A percentile compares a stretch with the other conserved stretches of the same genome.
These are phyloP conservation scores for Porites cylindrica DNA, from an alignment of 92 coral and sea anemone species.

Conservation along the genomic window DNA sequence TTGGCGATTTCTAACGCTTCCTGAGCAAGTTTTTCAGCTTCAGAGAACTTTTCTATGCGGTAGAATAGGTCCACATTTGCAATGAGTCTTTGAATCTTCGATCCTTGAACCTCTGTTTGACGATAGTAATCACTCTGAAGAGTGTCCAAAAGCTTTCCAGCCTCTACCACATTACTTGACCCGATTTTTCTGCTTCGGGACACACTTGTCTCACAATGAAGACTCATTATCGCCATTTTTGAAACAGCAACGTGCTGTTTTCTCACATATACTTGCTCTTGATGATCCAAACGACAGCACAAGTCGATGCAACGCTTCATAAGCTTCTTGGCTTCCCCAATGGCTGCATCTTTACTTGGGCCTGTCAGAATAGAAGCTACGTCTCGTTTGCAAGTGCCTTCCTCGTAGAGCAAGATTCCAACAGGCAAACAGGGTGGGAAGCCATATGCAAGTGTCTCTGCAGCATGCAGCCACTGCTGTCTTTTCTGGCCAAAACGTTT, in stretches of 20 bases:
- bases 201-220: neutral
- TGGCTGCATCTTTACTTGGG: neutral
- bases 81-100: constrained; percentile 1
- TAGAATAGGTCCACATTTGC: constrained; percentile 5
- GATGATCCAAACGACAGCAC: neutral
- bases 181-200: neutral
- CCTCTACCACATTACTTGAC: neutral
- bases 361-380: neutral
- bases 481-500: neutral
- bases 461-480: neutral
- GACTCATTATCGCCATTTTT: neutral
- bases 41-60: neutral
- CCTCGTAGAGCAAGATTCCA: constrained; percentile 19
- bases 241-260: neutral
- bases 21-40: constrained; percentile 6
- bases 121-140: neutral
- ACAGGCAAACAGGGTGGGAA: constrained; percentile 9
- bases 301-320: constrained; percentile 6
- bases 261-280: neutral
- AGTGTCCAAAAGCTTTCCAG: neutral
- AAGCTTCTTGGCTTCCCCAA: neutral
- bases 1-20: constrained; percentile 8
- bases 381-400: constrained; percentile 1
- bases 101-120: neutral
- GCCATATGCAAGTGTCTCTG: neutral